These are phyloP conservation scores for Chamaetylas fuelleborni DNA, from an alignment of 2,113 vertebrate species.

Conservation along the genomic window DNA sequence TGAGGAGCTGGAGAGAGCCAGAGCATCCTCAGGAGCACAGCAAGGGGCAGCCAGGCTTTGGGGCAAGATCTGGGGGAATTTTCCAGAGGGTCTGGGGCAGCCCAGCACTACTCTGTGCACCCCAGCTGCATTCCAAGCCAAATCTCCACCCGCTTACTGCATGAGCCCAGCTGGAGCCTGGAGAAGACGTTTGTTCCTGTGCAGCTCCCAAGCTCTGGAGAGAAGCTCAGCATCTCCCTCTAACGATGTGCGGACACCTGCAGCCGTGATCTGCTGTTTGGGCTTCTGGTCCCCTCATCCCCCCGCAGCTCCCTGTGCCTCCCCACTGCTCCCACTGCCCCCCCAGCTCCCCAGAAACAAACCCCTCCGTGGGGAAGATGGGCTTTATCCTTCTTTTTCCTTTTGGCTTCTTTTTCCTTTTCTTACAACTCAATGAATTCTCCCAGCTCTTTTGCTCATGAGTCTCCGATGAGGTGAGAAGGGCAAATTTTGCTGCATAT, in stretches of 20 bases:
- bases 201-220: neutral
- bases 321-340: neutral
- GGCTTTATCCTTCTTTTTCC: neutral
- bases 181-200: neutral
- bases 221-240: constrained; percentile 39
- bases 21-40: neutral
- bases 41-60: neutral
- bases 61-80: neutral
- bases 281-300: fast-evolving
- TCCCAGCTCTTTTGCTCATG: fast-evolving
- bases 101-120: neutral
- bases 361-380: fast-evolving
- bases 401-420: neutral
- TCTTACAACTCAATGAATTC: neutral
- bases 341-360: neutral
- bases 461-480: neutral
- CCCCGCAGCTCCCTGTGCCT: neutral
- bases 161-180: neutral
- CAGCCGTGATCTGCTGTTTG: fast-evolving
- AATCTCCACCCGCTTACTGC: fast-evolving
- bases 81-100: neutral
- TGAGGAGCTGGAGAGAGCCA: neutral
- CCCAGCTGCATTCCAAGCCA: neutral
- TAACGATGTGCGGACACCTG: neutral
- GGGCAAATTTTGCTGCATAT: neutral